Evolutionary conservation across 2,888 invertebrate species (phyloP), one percentile per base, ranked within the genome.

Genomic region (Drosophila putrida): DNA sequence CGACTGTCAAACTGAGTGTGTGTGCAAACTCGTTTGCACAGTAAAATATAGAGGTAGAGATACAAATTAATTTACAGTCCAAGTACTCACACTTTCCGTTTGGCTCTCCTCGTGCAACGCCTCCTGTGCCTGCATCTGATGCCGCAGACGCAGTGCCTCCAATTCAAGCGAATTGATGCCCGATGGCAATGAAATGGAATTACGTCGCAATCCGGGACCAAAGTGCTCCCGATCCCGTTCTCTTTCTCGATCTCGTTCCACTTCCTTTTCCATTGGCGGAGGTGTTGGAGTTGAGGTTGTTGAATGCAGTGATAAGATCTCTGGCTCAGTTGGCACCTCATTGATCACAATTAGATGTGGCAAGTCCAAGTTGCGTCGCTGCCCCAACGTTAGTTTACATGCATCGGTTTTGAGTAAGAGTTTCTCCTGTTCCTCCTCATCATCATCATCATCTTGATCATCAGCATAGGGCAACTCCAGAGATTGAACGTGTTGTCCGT

Each of bases 171-270:
- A 95, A 86, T 96, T 95, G 64, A 96, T 93, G 75, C 92, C 93
- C 72, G 94, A 94, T 4, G 96, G 96, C 93, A 96, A 93, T 3
- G 96, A 96, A 71, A 96, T 95, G 3, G 96, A 96, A 78, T 96
- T 95, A 76, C 95, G 94, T 53, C 96, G 93, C 54, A 95, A 89
- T n/a, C 80, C 82, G 0, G 80, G 84, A 6, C 68, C 63, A 33
- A 90, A 82, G 13, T 70, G 69, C 4, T 80, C 77, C 15, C 75
- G 51, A 1, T 59, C 55, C 6, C 13, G 13, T 1, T 54, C 65
- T 8, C 35, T 15, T 2, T 62, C 49, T n/a, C n/a, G 11, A 11
- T 75, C 77, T 11, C 33, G 20, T 10, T 55, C 54, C 0, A 6
- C 28, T n/a, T 13, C 38, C n/a, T 9, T 54, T 25, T 9, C 10